Percentiles rank a stretch among this genome's conserved stretches.
phyloP scores from a whole-genome alignment of 1,140 invertebrate species.

The Pentalonia nigronervosa region DNA sequence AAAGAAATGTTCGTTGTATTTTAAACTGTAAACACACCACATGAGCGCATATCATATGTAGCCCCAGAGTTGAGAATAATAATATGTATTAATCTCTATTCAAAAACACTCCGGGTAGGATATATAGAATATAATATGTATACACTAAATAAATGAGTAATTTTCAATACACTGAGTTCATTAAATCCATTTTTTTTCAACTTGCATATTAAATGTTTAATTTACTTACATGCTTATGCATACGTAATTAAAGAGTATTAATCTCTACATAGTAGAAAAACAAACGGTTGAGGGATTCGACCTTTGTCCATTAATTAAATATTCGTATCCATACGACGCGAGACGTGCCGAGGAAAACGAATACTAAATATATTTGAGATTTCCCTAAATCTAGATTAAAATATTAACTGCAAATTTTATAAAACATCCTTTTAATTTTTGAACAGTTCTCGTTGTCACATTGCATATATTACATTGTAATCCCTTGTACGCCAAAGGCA shows the following conservation, averaged over 20 bases:
- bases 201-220: not conserved
- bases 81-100: conserved; percentile 3
- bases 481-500: not conserved
- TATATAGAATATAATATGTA: no score
- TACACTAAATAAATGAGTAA: not conserved
- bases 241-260: conserved; percentile 41
- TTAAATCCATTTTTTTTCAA: not conserved
- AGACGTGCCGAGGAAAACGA: conserved; percentile 27
- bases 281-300: conserved; percentile 35
- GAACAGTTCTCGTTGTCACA: conserved; percentile 49
- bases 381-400: conserved; percentile 45
- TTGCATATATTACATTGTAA: conserved; percentile 29
- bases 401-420: conserved; percentile 45
- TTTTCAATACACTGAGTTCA: not conserved
- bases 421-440: conserved; percentile 48
- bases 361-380: conserved; percentile 42
- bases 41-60: not conserved
- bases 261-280: not conserved
- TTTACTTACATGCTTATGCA: conserved; percentile 37
- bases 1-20: not conserved
- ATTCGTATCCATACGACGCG: conserved; percentile 29
- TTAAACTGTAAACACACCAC: not conserved
- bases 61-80: not conserved
- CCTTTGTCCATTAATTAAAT: conserved; percentile 51
- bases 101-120: not conserved